Evolutionary conservation across 2,113 vertebrate species (phyloP).

Genomic region (Antigone vipio): DNA sequence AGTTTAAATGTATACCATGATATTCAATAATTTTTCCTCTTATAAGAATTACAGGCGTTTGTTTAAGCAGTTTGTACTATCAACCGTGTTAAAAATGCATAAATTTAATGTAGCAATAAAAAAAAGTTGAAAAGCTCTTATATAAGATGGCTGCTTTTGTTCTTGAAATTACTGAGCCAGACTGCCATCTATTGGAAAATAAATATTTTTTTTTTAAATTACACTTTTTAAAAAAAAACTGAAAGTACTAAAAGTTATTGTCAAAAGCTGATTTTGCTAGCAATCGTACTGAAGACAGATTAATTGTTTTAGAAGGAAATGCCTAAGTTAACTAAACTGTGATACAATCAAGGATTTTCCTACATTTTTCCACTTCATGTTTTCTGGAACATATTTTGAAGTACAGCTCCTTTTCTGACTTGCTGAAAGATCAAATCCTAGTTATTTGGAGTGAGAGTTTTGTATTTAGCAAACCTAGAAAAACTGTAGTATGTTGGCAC

Average conservation of each 20-base stretch:
- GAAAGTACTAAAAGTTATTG: not conserved
- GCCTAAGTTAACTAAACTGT: not conserved
- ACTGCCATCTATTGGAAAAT: slow-evolving; percentile 80
- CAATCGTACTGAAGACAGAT: not conserved
- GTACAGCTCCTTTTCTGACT: not conserved
- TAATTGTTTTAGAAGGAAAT: not conserved
- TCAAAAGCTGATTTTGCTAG: not conserved
- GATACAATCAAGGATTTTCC: not conserved
- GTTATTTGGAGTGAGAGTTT: not conserved
- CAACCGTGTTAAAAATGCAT: not conserved
- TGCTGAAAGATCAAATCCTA: not conserved
- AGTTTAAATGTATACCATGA: not conserved
- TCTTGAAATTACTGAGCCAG: slow-evolving; percentile 74
- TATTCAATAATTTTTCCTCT: not conserved
- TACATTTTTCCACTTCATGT: not conserved
- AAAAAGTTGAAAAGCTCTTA: slow-evolving; percentile 49
- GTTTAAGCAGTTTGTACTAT: not conserved
- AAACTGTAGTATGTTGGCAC: not conserved
- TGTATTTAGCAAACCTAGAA: not conserved
- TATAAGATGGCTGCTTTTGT: slow-evolving; percentile 67
- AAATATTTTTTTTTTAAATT: slow-evolving; percentile 1
- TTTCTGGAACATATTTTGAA: not conserved
- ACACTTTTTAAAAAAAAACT: not conserved
- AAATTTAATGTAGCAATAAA: not conserved
- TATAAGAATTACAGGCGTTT: not conserved